Evolutionary conservation across 2,888 invertebrate species (phyloP).

Genomic region (Autographa pulchrina): DNA sequence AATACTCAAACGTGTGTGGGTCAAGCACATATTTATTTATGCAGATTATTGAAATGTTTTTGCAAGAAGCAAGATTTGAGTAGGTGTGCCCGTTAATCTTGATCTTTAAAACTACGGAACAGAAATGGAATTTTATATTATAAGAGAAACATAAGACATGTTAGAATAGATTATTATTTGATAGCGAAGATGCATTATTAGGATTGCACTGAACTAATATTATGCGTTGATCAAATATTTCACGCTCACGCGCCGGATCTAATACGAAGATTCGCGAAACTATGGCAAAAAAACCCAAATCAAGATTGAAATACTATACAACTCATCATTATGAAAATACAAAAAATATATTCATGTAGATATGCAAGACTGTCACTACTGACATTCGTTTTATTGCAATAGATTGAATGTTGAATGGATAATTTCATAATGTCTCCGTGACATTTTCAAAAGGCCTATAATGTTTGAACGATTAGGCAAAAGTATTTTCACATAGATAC

Average conservation of each 20-base stretch:
- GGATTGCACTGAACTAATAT: slow-evolving; percentile 26
- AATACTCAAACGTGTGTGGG: slow-evolving; percentile 7
- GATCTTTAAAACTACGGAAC: neutral
- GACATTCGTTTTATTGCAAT: neutral
- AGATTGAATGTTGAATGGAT: neutral
- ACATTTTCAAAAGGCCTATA: neutral
- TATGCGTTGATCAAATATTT: slow-evolving; percentile 33
- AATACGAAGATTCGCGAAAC: slow-evolving; percentile 19
- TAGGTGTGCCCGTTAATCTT: neutral
- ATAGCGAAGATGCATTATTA: slow-evolving; percentile 8
- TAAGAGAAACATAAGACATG: too few species aligned
- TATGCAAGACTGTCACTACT: neutral
- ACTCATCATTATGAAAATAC: neutral
- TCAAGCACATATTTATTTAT: slow-evolving; percentile 4
- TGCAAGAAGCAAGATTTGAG: neutral
- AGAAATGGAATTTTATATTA: too few species aligned
- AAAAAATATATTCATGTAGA: neutral
- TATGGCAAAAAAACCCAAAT: neutral
- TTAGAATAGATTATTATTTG: slow-evolving; percentile 9
- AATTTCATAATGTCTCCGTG: neutral
- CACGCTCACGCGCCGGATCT: slow-evolving; percentile 37
- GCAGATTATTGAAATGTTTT: neutral
- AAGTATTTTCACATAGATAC: neutral
- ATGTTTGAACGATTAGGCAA: neutral
- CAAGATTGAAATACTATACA: neutral